These are phyloP conservation scores for Pelosia muscerda DNA, from an alignment of 2,888 invertebrate species.

Conservation along the genomic window DNA sequence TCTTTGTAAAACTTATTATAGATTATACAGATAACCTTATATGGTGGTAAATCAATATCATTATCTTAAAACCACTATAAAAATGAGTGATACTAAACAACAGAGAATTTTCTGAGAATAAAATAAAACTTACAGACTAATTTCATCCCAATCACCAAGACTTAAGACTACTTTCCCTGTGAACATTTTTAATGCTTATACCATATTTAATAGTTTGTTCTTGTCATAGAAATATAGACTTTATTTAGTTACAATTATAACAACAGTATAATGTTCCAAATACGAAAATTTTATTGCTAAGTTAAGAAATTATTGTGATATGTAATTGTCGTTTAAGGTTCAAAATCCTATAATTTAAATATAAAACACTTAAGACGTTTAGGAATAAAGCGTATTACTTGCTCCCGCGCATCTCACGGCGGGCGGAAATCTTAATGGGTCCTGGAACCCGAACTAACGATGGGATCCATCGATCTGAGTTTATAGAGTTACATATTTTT, in stretches of 20 bases:
- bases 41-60: slow-evolving; percentile 83
- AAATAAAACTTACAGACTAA: slow-evolving; percentile 35
- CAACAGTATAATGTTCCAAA: not conserved
- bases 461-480: slow-evolving; percentile 80
- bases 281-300: not conserved
- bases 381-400: slow-evolving; percentile 46
- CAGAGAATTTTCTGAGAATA: slow-evolving; percentile 70
- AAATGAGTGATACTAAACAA: slow-evolving; percentile 78
- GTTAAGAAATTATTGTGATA: not conserved
- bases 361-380: slow-evolving; percentile 50
- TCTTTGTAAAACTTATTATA: slow-evolving; percentile 62
- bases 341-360: slow-evolving; percentile 36
- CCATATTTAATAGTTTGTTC: slow-evolving; percentile 31
- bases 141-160: slow-evolving; percentile 28
- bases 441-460: slow-evolving; percentile 84
- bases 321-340: slow-evolving; percentile 28
- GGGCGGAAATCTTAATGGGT: slow-evolving; percentile 86
- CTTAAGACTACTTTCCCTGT: slow-evolving; percentile 25
- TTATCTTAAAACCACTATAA: slow-evolving; percentile 85
- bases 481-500: slow-evolving; percentile 60
- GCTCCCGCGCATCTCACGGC: slow-evolving; percentile 80
- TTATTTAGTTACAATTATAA: slow-evolving; percentile 1
- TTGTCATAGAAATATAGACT: slow-evolving; percentile 28
- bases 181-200: slow-evolving; percentile 24
- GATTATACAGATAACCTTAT: slow-evolving; percentile 71